phyloP scores from a whole-genome alignment of 2,888 invertebrate species.

The Patella ulyssiponensis region DNA sequence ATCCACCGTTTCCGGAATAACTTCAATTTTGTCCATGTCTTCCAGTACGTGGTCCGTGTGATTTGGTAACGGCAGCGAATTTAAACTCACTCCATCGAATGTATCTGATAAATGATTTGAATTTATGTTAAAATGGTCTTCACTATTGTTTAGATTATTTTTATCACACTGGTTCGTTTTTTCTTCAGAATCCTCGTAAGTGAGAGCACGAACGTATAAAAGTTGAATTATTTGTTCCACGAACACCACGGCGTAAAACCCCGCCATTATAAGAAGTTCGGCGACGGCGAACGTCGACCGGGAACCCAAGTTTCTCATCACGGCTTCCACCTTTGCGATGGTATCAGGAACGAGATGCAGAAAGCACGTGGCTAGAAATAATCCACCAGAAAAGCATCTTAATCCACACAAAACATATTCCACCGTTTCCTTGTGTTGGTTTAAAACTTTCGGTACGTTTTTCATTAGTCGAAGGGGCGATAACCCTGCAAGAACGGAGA shows the following conservation, averaged over 20 bases:
- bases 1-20: conserved; percentile 1
- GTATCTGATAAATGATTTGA: neutral
- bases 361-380: conserved; percentile 61
- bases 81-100: neutral
- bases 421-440: conserved; percentile 46
- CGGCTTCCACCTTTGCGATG: conserved; percentile 53
- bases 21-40: conserved; percentile 5
- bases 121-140: neutral
- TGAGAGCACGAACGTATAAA: conserved; percentile 53
- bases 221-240: conserved; percentile 60
- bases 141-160: neutral
- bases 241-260: conserved; percentile 63
- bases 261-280: conserved; percentile 61
- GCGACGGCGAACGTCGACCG: conserved; percentile 60
- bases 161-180: neutral
- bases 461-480: conserved; percentile 57
- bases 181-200: conserved; percentile 27
- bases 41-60: neutral
- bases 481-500: conserved; percentile 58
- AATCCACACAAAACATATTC: conserved; percentile 59
- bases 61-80: conserved; percentile 4
- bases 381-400: conserved; percentile 57
- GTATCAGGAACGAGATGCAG: conserved; percentile 63
- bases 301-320: conserved; percentile 57
- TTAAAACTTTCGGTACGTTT: conserved; percentile 50